phyloP scores from a whole-genome alignment of 1,140 invertebrate genomes.

The Drosophila mayri region DNA sequence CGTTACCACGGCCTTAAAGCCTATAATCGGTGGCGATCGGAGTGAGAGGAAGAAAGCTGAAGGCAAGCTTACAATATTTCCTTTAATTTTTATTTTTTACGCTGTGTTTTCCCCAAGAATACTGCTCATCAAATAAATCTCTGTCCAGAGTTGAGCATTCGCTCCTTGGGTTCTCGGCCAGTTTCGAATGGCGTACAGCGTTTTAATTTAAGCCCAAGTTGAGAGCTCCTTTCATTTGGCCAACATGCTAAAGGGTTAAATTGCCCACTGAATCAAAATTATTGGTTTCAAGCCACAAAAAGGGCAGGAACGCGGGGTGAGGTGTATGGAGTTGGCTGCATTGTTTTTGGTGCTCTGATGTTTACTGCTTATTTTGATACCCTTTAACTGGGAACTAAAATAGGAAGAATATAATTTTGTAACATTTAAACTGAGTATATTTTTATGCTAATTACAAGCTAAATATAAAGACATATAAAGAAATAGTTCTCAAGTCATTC shows the following conservation, averaged over 20 bases:
- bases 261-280: slow-evolving; percentile 85
- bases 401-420: neutral
- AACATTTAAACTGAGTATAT: neutral
- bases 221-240: slow-evolving; percentile 79
- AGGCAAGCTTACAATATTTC: slow-evolving; percentile 59
- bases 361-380: slow-evolving; percentile 17
- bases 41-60: slow-evolving; percentile 20
- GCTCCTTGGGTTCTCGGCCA: slow-evolving; percentile 45
- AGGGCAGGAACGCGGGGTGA: slow-evolving; percentile 18
- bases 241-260: slow-evolving; percentile 84
- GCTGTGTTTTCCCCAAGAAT: slow-evolving; percentile 36
- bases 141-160: slow-evolving; percentile 65
- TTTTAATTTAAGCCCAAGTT: slow-evolving; percentile 79
- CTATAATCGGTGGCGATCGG: slow-evolving; percentile 59
- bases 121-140: slow-evolving; percentile 80
- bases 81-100: slow-evolving; percentile 30
- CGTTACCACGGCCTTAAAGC: slow-evolving; percentile 67
- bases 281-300: slow-evolving; percentile 76
- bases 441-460: no score
- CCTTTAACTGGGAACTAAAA: neutral
- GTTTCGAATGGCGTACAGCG: slow-evolving; percentile 54
- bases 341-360: slow-evolving; percentile 63
- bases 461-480: no score
- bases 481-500: neutral
- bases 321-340: slow-evolving; percentile 58